Percentiles rank a stretch among this genome's conserved stretches.
phyloP scores from a whole-genome alignment of 64 coral and sea anemone genomes.

The Actinia tenebrosa region DNA sequence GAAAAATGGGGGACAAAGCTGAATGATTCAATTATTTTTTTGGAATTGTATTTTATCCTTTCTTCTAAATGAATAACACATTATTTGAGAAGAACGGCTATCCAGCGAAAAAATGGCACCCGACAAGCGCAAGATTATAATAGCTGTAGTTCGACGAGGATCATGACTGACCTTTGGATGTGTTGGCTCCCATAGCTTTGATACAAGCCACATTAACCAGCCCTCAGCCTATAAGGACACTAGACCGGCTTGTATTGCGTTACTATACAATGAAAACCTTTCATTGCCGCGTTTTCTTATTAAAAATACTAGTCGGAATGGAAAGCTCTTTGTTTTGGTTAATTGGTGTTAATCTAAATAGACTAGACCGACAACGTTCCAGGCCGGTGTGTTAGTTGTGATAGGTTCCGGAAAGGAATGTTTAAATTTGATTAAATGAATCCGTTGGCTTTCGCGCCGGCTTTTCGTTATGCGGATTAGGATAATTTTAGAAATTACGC shows the following conservation, averaged over 20 bases:
- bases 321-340: constrained; percentile 1
- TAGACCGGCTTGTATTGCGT: not conserved
- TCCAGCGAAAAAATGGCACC: not conserved
- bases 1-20: too few relatives aligned
- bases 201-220: not conserved
- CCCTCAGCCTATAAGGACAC: not conserved
- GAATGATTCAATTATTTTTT: too few relatives aligned
- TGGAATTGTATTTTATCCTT: too few relatives aligned
- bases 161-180: not conserved
- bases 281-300: not conserved
- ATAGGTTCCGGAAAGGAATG: not conserved
- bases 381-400: not conserved
- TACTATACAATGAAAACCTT: not conserved
- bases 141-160: not conserved
- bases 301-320: not conserved
- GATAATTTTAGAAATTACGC: not conserved
- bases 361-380: not conserved
- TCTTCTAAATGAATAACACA: too few relatives aligned
- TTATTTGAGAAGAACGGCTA: too few relatives aligned
- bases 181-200: not conserved
- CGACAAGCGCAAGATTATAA: too few relatives aligned
- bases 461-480: not conserved
- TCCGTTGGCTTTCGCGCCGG: not conserved
- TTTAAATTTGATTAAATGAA: not conserved
- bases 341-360: constrained; percentile 15